Evolutionary conservation across 2,797 vertebrate species (phyloP), one percentile per base, ranked within the genome.

Genomic region (Selene dorsalis): DNA sequence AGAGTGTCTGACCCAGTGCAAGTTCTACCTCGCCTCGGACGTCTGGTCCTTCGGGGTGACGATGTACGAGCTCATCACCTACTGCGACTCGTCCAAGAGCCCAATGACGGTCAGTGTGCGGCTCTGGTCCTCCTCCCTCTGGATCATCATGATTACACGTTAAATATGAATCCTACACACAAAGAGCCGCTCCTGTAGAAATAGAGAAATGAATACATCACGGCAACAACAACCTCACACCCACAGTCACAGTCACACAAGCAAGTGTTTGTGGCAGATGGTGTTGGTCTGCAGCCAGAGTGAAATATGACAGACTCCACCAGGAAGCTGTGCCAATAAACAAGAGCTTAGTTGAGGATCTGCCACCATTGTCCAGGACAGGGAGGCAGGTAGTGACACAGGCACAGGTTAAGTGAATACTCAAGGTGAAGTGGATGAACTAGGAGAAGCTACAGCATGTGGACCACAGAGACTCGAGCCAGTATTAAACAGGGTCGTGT

Each of bases 31-130:
- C 0, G 97, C 98, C 5, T 99, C 98, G 0, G 98, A 99, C 0
- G 97, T 99, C 60, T 99, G 98, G 98, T 99, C 97, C 0, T 99
- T 99, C 0, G 98, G 98, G 4, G 97, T 98, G 75, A 99, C 98
- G 0, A 93, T 99, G 89, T 98, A 98, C 0, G 98, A 99, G 60
- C 94, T 99, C 64, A 94, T 99, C 55, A 98, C 97, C n/a, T 99
- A 97, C 93, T 99, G 98, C 0, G 97, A 98, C 9, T 88, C 94
- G 0, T 82, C 94, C 47, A 95, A 92, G 91, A 97, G 96, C 61
- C 98, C 98, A 0, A 98, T 98, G 97, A 63, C 90, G 3, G 98
- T 99, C 79, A 95, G 96, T 90, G 12, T 6, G 9, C 52, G 30
- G 1, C 2, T 0, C 32, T 52, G 30, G 38, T 14, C 3, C 4